These are phyloP conservation scores for Gymnothorax reevesii DNA, from an alignment of 2,797 vertebrate species.

Conservation along the genomic window DNA sequence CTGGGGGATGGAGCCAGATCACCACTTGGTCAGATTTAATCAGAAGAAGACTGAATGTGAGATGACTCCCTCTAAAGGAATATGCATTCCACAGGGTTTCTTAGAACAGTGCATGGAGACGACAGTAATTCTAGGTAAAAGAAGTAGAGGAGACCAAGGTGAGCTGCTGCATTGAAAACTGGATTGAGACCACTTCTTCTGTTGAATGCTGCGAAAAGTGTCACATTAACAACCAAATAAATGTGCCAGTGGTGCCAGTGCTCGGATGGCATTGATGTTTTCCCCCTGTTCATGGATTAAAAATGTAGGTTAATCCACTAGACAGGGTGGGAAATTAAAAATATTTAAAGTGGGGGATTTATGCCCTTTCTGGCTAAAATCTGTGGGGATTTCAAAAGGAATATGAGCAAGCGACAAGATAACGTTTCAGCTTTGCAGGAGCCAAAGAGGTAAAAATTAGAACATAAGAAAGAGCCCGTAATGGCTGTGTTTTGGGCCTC, in stretches of 20 bases:
- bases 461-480: no score
- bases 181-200: background rate
- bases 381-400: no score
- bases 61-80: background rate
- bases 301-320: background rate
- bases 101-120: background rate
- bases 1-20: background rate
- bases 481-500: no score
- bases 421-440: no score
- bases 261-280: background rate
- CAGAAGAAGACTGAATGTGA: background rate
- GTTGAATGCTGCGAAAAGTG: background rate
- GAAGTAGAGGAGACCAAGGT: background rate
- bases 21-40: background rate
- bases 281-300: background rate
- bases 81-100: background rate
- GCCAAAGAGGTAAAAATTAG: no score
- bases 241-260: background rate
- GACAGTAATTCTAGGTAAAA: background rate
- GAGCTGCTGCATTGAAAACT: background rate
- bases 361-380: no score
- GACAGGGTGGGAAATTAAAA: no score
- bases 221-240: background rate
- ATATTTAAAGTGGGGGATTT: no score
- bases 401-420: no score